A percentile compares a stretch with the other conserved stretches of the same genome.
Evolutionary conservation across 2,113 vertebrate species (phyloP).

Genomic region (Alces alces): DNA sequence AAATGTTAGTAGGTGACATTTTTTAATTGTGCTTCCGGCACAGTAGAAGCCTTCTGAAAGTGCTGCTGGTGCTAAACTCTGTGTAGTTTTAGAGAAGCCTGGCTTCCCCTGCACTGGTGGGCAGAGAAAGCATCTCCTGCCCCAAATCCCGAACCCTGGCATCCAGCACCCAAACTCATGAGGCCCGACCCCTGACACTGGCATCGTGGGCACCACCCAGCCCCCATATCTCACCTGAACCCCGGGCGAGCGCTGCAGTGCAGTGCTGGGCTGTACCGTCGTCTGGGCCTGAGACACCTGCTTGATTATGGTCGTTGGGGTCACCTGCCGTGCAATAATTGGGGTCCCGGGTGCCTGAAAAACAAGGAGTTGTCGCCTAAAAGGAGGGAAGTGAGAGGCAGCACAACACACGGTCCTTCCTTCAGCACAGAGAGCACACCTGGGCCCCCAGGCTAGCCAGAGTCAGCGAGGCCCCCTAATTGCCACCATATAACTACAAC

Average conservation of each 20-base stretch:
- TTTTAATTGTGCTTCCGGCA: fast-evolving
- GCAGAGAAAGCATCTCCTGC: not conserved
- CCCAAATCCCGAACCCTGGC: not conserved
- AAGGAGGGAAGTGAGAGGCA: not conserved
- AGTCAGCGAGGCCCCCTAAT: not conserved
- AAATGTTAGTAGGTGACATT: fast-evolving
- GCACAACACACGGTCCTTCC: fast-evolving
- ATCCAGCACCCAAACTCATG: fast-evolving
- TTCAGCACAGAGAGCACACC: fast-evolving
- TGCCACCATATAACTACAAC: not conserved
- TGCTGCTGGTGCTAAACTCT: not conserved
- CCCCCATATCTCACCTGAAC: constrained; percentile 81
- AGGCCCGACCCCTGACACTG: not conserved
- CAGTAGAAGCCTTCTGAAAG: not conserved
- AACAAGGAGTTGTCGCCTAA: not conserved
- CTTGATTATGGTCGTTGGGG: constrained; percentile 93
- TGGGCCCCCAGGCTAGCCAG: fast-evolving
- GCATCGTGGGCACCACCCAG: not conserved
- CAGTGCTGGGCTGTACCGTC: constrained; percentile 86
- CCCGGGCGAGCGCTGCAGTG: constrained; percentile 90
- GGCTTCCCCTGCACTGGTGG: fast-evolving
- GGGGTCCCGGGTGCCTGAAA: constrained; percentile 88
- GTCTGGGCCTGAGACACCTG: constrained; percentile 90
- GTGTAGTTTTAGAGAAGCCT: not conserved
- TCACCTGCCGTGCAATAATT: constrained; percentile 88